phyloP scores from a whole-genome alignment of 2,113 vertebrate genomes.

The Osmerus eperlanus region DNA sequence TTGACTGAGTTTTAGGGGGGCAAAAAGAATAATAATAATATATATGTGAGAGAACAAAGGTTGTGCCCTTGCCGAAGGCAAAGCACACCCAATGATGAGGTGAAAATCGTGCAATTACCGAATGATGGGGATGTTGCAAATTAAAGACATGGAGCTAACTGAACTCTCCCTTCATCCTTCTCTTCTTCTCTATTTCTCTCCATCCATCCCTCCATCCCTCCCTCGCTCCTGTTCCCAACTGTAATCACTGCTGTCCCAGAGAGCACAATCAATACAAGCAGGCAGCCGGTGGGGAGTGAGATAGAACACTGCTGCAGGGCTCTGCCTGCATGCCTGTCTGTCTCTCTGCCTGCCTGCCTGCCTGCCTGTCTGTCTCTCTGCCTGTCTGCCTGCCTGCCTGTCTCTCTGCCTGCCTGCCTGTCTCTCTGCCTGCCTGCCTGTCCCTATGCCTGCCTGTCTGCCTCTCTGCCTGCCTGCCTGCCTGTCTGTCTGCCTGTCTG shows the following conservation, averaged over 20 bases:
- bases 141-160: too few relatives aligned
- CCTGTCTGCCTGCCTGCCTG: slow-evolving; percentile 1
- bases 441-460: too few relatives aligned
- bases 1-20: too few relatives aligned
- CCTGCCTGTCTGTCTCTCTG: neutral
- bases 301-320: slow-evolving; percentile 17
- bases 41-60: too few relatives aligned
- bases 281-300: slow-evolving; percentile 39
- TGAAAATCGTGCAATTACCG: too few relatives aligned
- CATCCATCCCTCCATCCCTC: slow-evolving; percentile 28
- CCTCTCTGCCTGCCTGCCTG: too few relatives aligned
- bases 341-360: neutral
- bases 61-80: too few relatives aligned
- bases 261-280: slow-evolving; percentile 57
- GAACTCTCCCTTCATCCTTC: neutral
- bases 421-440: slow-evolving; percentile 46
- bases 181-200: slow-evolving; percentile 33
- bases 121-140: too few relatives aligned
- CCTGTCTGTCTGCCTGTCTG: too few relatives aligned
- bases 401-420: too few relatives aligned
- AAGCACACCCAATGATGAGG: too few relatives aligned
- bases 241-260: slow-evolving; percentile 40
- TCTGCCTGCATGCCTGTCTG: neutral
- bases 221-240: slow-evolving; percentile 31
- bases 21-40: too few relatives aligned